phyloP scores from a whole-genome alignment of 2,888 invertebrate genomes.

The Lochmaea capreae region DNA sequence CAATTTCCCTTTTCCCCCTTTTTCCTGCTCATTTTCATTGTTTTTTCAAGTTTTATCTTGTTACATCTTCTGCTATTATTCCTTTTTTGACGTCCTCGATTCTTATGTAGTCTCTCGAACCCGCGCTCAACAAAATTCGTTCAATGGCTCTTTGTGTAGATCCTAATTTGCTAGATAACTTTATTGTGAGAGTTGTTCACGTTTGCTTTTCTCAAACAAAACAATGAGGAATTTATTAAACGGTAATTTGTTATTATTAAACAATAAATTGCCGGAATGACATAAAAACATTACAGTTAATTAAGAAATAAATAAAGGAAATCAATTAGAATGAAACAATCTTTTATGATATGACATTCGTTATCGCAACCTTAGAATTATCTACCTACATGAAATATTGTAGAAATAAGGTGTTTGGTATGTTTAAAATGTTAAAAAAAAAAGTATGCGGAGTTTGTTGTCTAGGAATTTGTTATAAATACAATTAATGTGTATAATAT shows the following conservation, averaged over 20 bases:
- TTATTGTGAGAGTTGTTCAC: neutral
- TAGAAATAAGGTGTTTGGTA: constrained; percentile 30
- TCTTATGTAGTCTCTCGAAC: neutral
- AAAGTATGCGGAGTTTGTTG: constrained; percentile 20
- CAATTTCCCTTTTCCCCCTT: too few relatives aligned
- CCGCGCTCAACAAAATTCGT: neutral
- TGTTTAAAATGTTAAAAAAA: constrained; percentile 17
- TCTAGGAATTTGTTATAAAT: constrained; percentile 22
- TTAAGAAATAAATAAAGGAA: constrained; percentile 33
- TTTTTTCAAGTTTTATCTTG: neutral
- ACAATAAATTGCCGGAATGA: neutral
- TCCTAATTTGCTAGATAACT: constrained; percentile 3
- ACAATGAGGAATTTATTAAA: constrained; percentile 12
- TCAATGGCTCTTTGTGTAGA: constrained; percentile 2
- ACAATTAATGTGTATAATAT: constrained; percentile 16
- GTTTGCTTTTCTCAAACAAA: constrained; percentile 1
- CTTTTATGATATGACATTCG: constrained; percentile 25
- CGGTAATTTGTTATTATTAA: neutral
- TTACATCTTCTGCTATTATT: neutral
- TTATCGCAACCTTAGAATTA: constrained; percentile 29
- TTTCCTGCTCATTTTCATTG: too few relatives aligned
- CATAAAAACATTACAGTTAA: constrained; percentile 22
- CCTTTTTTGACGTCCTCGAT: neutral
- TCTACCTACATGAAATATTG: constrained; percentile 34
- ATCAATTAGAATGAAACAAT: constrained; percentile 13